phyloP scores from a whole-genome alignment of 92 coral and sea anemone species.

The Plumapathes pennacea region DNA sequence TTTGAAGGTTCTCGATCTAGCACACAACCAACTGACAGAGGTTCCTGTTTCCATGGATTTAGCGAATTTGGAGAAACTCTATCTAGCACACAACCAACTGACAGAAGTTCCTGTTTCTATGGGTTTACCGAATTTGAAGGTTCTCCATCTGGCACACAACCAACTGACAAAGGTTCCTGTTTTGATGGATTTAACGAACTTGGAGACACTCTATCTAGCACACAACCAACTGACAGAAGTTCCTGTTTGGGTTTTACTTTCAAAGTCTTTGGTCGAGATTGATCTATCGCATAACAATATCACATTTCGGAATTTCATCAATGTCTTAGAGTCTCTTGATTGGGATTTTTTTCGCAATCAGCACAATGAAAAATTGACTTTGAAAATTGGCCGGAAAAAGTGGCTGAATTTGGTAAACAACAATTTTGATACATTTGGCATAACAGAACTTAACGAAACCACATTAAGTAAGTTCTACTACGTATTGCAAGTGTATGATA shows the following conservation, averaged over 20 bases:
- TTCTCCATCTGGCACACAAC: too few species aligned
- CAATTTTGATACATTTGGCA: constrained; percentile 23
- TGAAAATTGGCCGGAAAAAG: constrained; percentile 8
- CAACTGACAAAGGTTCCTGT: too few species aligned
- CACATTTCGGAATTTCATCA: constrained; percentile 21
- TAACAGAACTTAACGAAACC: constrained; percentile 17
- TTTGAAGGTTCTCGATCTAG: constrained; percentile 42
- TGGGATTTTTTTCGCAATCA: constrained; percentile 5
- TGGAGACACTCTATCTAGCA: constrained; percentile 41
- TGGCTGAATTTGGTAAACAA: constrained; percentile 45
- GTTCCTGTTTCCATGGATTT: constrained; percentile 22
- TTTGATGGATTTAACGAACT: too few species aligned
- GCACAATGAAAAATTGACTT: too few species aligned
- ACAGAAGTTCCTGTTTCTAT: too few species aligned
- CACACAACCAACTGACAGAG: constrained; percentile 25
- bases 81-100: constrained; percentile 52
- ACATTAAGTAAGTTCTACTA: constrained; percentile 16
- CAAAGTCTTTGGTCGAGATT: constrained; percentile 5
- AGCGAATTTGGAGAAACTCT: constrained; percentile 20
- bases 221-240: constrained; percentile 38
- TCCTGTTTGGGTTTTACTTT: constrained; percentile 41
- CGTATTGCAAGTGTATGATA: constrained; percentile 34
- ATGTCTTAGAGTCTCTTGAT: constrained; percentile 26
- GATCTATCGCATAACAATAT: constrained; percentile 46
- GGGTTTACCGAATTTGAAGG: too few species aligned